These are phyloP conservation scores for Vidua macroura DNA, from an alignment of 2,113 vertebrate species.

Conservation along the genomic window DNA sequence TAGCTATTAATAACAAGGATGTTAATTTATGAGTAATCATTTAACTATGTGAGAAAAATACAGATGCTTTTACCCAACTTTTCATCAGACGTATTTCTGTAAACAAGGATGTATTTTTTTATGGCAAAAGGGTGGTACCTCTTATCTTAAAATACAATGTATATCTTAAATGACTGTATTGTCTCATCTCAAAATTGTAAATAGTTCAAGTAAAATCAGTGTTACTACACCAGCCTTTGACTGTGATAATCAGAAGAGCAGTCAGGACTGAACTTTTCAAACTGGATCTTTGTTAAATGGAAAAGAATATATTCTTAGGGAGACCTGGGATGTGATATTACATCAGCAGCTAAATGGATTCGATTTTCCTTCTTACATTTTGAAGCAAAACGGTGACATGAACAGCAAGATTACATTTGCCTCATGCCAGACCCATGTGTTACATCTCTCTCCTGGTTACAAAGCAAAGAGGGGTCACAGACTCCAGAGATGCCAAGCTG, in stretches of 20 bases:
- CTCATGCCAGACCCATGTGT: not conserved
- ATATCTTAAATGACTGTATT: not conserved
- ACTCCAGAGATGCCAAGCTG: not conserved
- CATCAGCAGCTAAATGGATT: not conserved
- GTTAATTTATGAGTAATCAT: conserved; percentile 71
- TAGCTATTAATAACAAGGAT: conserved; percentile 69
- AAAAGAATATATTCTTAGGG: not conserved
- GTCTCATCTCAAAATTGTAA: not conserved
- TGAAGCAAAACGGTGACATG: not conserved
- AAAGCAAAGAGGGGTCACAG: not conserved
- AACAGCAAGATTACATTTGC: not conserved
- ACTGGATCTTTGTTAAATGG: conserved; percentile 16
- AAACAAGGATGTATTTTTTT: conserved; percentile 16
- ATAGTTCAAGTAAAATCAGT: not conserved
- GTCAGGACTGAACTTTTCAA: not conserved
- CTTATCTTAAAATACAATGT: not conserved
- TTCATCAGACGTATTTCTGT: conserved; percentile 15
- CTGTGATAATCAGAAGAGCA: not conserved
- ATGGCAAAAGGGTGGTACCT: not conserved
- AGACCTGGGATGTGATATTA: not conserved
- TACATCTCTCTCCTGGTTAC: not conserved
- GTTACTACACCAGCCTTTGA: not conserved
- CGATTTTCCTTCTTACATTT: not conserved
- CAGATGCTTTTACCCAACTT: conserved; percentile 7
- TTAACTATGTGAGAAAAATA: conserved; percentile 57